A percentile compares a stretch with the other conserved stretches of the same genome.
phyloP scores from a whole-genome alignment of 2,888 invertebrate species.

The Griposia aprilina region DNA sequence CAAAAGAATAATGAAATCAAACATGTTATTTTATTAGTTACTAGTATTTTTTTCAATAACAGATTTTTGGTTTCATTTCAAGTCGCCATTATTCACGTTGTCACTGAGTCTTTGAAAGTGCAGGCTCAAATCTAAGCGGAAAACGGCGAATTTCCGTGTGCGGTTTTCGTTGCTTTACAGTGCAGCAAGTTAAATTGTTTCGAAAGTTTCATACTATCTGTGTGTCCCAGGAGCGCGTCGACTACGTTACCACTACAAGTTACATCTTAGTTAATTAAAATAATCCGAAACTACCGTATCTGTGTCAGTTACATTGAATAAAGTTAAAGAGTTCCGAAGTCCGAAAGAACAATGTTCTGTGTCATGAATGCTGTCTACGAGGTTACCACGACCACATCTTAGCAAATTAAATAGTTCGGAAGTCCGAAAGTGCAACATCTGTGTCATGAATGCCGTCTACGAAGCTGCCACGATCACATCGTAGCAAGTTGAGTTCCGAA shows the following conservation, averaged over 20 bases:
- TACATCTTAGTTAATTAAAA: not conserved
- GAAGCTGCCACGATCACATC: too few relatives aligned
- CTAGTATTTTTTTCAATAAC: not conserved
- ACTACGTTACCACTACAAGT: not conserved
- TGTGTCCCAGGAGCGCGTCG: not conserved
- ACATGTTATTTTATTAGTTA: not conserved
- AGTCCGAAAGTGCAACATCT: not conserved
- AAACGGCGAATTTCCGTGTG: not conserved
- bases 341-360: not conserved
- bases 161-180: not conserved
- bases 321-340: too few relatives aligned
- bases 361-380: too few relatives aligned
- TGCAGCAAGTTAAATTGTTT: not conserved
- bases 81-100: too few relatives aligned
- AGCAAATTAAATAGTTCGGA: not conserved
- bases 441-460: too few relatives aligned
- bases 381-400: too few relatives aligned
- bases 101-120: not conserved
- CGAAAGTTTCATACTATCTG: not conserved
- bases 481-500: too few relatives aligned
- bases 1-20: constrained; percentile 1
- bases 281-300: not conserved
- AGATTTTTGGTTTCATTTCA: not conserved
- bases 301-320: not conserved
- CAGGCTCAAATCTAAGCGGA: not conserved